A percentile compares a stretch with the other conserved stretches of the same genome.
Evolutionary conservation across 2,888 invertebrate genomes (phyloP).

Genomic region (Drosophila pseudotakahashii): DNA sequence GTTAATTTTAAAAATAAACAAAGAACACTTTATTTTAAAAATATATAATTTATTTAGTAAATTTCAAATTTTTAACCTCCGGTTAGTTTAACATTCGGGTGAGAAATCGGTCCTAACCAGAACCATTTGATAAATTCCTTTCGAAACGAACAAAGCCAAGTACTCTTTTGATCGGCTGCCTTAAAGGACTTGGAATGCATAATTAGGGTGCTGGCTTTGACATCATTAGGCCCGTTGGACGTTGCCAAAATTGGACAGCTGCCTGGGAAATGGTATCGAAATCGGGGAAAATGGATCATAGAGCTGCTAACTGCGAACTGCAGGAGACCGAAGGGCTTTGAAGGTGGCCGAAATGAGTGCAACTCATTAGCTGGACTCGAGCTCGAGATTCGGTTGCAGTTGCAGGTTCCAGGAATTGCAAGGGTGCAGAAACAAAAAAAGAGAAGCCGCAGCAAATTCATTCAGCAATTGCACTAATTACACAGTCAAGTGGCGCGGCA

Average conservation of each 20-base stretch:
- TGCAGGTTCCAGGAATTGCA: conserved; percentile 60
- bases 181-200: conserved; percentile 1
- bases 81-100: too few species aligned
- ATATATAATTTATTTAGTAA: too few species aligned
- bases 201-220: conserved; percentile 33
- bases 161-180: too few species aligned
- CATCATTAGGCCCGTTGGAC: conserved; percentile 35
- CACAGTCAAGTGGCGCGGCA: conserved; percentile 49
- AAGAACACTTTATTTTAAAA: too few species aligned
- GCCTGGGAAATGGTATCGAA: conserved; percentile 7
- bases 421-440: conserved; percentile 19
- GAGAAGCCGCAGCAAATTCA: conserved; percentile 44
- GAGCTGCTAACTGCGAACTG: conserved; percentile 29
- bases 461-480: conserved; percentile 73
- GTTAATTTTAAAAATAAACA: too few species aligned
- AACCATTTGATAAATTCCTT: not conserved
- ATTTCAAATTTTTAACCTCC: too few species aligned
- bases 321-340: conserved; percentile 36
- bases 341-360: conserved; percentile 19
- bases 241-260: conserved; percentile 12
- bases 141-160: conserved; percentile 4
- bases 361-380: conserved; percentile 51
- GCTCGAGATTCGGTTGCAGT: conserved; percentile 46
- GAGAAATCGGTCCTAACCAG: too few species aligned
- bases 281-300: conserved; percentile 4